Evolutionary conservation across 2,113 vertebrate genomes (phyloP), one percentile per base, ranked within the genome.

Genomic region (Gobio gobio): DNA sequence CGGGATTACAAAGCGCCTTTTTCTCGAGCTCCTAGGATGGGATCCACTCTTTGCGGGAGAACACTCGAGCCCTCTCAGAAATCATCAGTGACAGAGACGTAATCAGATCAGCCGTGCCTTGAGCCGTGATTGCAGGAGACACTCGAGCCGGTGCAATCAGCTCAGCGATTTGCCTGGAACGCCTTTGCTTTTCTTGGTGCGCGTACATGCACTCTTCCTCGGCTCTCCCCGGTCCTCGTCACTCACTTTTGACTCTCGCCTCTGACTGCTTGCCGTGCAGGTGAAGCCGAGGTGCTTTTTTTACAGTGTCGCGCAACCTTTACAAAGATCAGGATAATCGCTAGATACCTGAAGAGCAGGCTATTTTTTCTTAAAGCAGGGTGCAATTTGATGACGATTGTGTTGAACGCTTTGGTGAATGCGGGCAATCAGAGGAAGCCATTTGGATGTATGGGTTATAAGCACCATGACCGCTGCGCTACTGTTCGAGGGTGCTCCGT

Each of bases 101-200:
- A 83, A 86, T 87, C 79, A 87, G 88, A 87, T 87, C 83, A 85
- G 86, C 82, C 54, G 8, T 58, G 77, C 82, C 64, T 33, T 14
- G 33, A 66, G 72, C 40, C 59, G 14, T 87, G 88, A 87, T 90
- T 86, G 75, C 82, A 70, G 29, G 58, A 82, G 74, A 84, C 78
- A 85, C 85, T 85, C 59, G 76, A 85, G 82, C 70, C 29, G 14
- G 70, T 85, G 75, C 88, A 88, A 88, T 84, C 88, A 79, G 74
- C 40, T 20, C 22, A n/a, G 72, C 54, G 33, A 49, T 89, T 89
- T 49, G 49, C 33, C 13, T 81, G 75, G 82, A 75, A 72, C 29
- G 77, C 78, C 72, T 64, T 83, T 9, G 63, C 63, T 59, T 76
- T 79, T 45, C 51, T 18, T 7, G 10, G 33, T 59, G 63, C 43